A percentile compares a stretch with the other conserved stretches of the same genome.
Evolutionary conservation across 2,888 invertebrate species (phyloP).

Genomic region (Hydrotaea cyrtoneurina): DNA sequence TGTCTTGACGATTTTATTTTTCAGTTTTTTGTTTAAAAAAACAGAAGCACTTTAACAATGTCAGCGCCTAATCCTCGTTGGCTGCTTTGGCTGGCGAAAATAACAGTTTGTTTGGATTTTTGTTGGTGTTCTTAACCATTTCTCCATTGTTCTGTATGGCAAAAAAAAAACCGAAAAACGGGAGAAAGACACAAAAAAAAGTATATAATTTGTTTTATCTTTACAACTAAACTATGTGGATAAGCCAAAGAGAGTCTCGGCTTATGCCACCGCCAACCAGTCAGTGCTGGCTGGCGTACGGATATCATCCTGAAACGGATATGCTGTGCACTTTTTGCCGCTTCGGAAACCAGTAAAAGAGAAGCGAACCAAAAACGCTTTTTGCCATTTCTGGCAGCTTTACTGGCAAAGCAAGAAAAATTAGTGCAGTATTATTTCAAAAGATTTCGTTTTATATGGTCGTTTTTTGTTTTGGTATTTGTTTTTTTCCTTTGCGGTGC

Average conservation of each 20-base stretch:
- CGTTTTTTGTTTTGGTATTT: no score
- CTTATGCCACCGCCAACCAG: slow-evolving; percentile 22
- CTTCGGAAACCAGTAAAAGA: not conserved
- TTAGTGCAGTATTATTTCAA: slow-evolving; percentile 61
- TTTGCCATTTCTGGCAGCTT: slow-evolving; percentile 30
- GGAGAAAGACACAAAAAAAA: slow-evolving; percentile 38
- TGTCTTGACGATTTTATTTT: not conserved
- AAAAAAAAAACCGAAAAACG: not conserved
- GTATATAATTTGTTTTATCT: slow-evolving; percentile 66
- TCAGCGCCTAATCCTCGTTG: slow-evolving; percentile 65
- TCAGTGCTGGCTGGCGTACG: not conserved
- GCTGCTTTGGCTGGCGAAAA: slow-evolving; percentile 33
- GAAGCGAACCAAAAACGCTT: slow-evolving; percentile 6
- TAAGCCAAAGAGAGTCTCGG: slow-evolving; percentile 63
- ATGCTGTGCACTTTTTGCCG: slow-evolving; percentile 22
- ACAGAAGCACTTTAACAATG: slow-evolving; percentile 63
- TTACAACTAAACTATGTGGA: slow-evolving; percentile 62
- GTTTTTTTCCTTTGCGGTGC: slow-evolving; percentile 33
- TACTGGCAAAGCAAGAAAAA: slow-evolving; percentile 64
- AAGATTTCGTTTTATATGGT: slow-evolving; percentile 4
- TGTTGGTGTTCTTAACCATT: slow-evolving; percentile 2
- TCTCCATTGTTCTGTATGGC: not conserved
- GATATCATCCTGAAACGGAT: slow-evolving; percentile 3
- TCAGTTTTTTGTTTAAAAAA: slow-evolving; percentile 8
- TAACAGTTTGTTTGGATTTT: slow-evolving; percentile 27